A percentile compares a stretch with the other conserved stretches of the same genome.
phyloP scores from a whole-genome alignment of 2,113 vertebrate genomes.

The Potamarius usumacintae region DNA sequence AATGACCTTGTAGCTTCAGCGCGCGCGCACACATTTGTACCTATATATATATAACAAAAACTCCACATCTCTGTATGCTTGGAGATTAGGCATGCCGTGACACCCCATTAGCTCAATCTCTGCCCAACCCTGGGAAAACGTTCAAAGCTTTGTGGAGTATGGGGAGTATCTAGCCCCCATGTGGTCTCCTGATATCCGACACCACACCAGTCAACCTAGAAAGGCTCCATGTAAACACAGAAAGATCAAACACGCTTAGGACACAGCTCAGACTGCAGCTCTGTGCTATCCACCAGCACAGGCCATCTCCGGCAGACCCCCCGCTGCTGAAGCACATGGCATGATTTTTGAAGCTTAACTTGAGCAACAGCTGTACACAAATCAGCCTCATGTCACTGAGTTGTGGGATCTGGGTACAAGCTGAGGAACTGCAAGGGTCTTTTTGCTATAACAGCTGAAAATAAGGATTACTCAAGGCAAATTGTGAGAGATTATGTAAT shows the following conservation, averaged over 20 bases:
- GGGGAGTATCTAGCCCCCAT: background rate
- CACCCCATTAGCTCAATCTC: background rate
- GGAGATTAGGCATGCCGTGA: background rate
- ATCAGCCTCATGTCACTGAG: constrained; percentile 4
- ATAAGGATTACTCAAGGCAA: background rate
- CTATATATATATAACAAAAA: background rate
- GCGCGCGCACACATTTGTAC: background rate
- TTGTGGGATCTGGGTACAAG: background rate
- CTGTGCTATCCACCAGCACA: background rate
- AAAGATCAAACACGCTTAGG: constrained; percentile 16
- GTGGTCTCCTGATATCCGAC: background rate
- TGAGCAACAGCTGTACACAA: constrained; percentile 23
- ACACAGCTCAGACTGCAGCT: constrained; percentile 3
- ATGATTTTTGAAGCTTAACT: constrained; percentile 8
- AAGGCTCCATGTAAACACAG: constrained; percentile 5
- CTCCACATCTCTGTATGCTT: background rate
- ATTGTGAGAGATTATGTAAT: background rate
- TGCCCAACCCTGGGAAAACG: background rate
- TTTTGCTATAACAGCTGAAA: background rate
- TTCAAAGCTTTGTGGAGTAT: background rate
- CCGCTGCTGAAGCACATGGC: background rate
- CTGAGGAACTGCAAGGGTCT: background rate
- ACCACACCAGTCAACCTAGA: background rate
- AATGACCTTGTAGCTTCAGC: background rate
- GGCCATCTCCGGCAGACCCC: background rate